phyloP scores from a whole-genome alignment of 2,797 vertebrate species.

The Channa striata region DNA sequence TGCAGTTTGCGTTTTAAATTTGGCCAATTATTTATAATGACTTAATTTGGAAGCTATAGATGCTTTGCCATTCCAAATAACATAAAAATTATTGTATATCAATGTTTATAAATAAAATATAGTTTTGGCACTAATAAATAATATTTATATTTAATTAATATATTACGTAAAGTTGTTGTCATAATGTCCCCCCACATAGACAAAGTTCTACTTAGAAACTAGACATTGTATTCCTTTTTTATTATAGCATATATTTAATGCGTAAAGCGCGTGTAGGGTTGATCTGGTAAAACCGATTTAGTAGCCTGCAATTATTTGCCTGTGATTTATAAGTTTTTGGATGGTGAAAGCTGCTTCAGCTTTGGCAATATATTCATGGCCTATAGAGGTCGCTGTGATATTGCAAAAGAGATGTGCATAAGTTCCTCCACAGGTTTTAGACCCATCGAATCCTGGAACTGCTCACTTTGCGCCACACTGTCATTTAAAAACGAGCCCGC shows the following conservation, averaged over 20 bases:
- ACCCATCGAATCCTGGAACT: conserved; percentile 44
- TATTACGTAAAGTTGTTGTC: conserved; percentile 1
- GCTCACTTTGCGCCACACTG: conserved; percentile 46
- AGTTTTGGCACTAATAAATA: conserved; percentile 1
- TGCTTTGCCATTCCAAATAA: neutral
- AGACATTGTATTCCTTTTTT: neutral
- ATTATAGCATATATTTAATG: neutral
- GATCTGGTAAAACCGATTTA: conserved; percentile 19
- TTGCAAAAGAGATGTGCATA: conserved; percentile 67
- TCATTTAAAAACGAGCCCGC: conserved; percentile 29
- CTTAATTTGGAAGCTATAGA: conserved; percentile 3
- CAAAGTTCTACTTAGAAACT: neutral
- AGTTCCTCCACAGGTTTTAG: conserved; percentile 71
- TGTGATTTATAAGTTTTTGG: conserved; percentile 44
- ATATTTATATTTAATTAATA: neutral
- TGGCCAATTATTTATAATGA: conserved; percentile 19
- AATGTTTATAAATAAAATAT: neutral
- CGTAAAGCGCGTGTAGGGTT: neutral
- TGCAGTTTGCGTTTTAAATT: conserved; percentile 7
- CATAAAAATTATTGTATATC: neutral
- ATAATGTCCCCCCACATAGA: conserved; percentile 7
- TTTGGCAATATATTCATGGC: conserved; percentile 26
- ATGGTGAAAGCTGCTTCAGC: conserved; percentile 5
- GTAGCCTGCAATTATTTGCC: conserved; percentile 1
- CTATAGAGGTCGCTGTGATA: conserved; percentile 88